phyloP scores from a whole-genome alignment of 2,888 invertebrate genomes.

The Rhodophaea formosa region DNA sequence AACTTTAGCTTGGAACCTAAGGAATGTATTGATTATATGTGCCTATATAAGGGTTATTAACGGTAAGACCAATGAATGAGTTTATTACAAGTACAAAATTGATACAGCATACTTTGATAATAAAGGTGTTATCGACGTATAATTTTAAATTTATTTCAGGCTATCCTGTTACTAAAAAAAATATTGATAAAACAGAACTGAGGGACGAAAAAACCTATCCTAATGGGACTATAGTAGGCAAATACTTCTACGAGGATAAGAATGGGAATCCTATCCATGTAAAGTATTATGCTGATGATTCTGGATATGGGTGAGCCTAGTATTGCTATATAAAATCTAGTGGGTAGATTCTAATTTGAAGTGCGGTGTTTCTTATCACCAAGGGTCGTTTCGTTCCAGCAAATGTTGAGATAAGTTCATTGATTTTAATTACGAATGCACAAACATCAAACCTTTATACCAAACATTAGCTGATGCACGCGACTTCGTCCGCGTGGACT shows the following conservation, averaged over 20 bases:
- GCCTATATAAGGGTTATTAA: neutral
- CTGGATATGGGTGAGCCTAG: constrained; percentile 83
- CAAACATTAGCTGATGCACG: too few species aligned
- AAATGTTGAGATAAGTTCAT: too few species aligned
- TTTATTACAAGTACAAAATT: too few species aligned
- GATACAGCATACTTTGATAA: too few species aligned
- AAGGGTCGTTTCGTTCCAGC: too few species aligned
- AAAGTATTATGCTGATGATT: constrained; percentile 83
- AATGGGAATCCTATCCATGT: constrained; percentile 84
- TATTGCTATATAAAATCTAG: constrained; percentile 7
- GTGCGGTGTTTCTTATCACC: neutral
- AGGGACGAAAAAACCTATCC: constrained; percentile 83
- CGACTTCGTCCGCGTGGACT: too few species aligned
- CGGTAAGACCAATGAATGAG: neutral
- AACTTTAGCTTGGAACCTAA: neutral
- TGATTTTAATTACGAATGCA: too few species aligned
- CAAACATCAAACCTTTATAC: too few species aligned
- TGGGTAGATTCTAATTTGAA: neutral
- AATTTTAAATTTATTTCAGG: constrained; percentile 34
- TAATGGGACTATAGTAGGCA: constrained; percentile 87
- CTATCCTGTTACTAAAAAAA: constrained; percentile 38
- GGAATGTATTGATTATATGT: neutral
- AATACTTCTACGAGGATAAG: constrained; percentile 84
- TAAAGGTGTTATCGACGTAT: neutral
- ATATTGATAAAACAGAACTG: constrained; percentile 28